Percentiles rank a stretch among this genome's conserved stretches.
phyloP scores from a whole-genome alignment of 2,797 vertebrate species.

The Ceryle rudis region DNA sequence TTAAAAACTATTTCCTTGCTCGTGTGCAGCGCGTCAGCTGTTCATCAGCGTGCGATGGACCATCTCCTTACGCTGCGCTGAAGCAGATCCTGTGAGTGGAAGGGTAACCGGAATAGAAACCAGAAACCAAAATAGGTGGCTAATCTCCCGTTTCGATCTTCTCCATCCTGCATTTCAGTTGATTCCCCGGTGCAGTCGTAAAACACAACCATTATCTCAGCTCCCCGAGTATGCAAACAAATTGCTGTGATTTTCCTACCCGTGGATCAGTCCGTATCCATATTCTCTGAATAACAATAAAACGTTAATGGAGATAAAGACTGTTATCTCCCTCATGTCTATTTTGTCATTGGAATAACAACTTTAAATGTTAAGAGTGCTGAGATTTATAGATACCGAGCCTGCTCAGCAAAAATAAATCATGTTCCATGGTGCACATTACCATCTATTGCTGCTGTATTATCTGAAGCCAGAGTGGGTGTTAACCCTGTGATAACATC shows the following conservation, averaged over 20 bases:
- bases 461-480: constrained; percentile 19
- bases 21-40: neutral
- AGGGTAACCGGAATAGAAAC: neutral
- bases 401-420: constrained; percentile 64
- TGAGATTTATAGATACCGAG: constrained; percentile 64
- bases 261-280: constrained; percentile 33
- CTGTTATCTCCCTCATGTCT: constrained; percentile 70
- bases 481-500: constrained; percentile 34
- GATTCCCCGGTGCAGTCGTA: constrained; percentile 13
- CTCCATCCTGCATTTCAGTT: neutral
- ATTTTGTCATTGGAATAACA: constrained; percentile 70
- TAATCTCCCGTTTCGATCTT: constrained; percentile 6
- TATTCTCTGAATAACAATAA: constrained; percentile 72
- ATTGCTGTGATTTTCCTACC: constrained; percentile 62
- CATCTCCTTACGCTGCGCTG: neutral
- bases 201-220: constrained; percentile 40
- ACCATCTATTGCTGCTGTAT: constrained; percentile 2
- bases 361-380: constrained; percentile 66
- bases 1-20: neutral
- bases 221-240: constrained; percentile 47
- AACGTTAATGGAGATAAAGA: constrained; percentile 71
- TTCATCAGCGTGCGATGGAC: accelerated
- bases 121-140: neutral
- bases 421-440: constrained; percentile 17
- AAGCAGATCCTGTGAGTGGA: neutral